These are phyloP conservation scores for Candoia aspera DNA, from an alignment of 2,113 vertebrate species.

Conservation along the genomic window DNA sequence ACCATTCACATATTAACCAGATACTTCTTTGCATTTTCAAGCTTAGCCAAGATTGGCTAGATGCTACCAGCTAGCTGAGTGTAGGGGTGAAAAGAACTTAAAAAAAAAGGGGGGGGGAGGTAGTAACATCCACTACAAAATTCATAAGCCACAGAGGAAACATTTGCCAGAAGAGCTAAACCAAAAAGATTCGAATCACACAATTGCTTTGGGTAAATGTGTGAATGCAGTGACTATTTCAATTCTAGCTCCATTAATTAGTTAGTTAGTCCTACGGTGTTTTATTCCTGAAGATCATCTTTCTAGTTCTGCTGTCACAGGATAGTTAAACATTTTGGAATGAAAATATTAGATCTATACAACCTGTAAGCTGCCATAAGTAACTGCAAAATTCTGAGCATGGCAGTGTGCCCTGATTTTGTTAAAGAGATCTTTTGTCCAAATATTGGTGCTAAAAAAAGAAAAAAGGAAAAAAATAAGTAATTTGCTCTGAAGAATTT, in stretches of 20 bases:
- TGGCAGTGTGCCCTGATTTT: conserved; percentile 71
- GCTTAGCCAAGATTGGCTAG: too few species aligned
- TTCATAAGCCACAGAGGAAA: too few species aligned
- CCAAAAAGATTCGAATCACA: too few species aligned
- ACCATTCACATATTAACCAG: too few species aligned
- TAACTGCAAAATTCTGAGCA: conserved; percentile 60
- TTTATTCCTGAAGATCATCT: not conserved
- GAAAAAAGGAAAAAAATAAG: not conserved
- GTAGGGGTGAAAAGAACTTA: too few species aligned
- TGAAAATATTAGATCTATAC: conserved; percentile 33
- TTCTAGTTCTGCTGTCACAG: not conserved
- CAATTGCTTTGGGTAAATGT: too few species aligned
- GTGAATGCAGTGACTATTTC: rapidly evolving
- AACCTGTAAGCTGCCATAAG: conserved; percentile 73
- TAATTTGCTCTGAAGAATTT: conserved; percentile 8
- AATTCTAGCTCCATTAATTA: not conserved
- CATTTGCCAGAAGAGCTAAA: too few species aligned
- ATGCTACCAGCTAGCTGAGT: too few species aligned
- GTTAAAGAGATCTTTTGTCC: conserved; percentile 70
- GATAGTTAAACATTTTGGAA: not conserved
- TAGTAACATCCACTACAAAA: too few species aligned
- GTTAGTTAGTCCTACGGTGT: not conserved
- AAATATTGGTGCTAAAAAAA: conserved; percentile 63
- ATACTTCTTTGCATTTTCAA: too few species aligned
- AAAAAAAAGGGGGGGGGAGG: too few species aligned